Percentiles rank a stretch among this genome's conserved stretches.
Conservation (phyloP, 2,113 vertebrate species). For the Monarcha castaneiventris region DNA sequence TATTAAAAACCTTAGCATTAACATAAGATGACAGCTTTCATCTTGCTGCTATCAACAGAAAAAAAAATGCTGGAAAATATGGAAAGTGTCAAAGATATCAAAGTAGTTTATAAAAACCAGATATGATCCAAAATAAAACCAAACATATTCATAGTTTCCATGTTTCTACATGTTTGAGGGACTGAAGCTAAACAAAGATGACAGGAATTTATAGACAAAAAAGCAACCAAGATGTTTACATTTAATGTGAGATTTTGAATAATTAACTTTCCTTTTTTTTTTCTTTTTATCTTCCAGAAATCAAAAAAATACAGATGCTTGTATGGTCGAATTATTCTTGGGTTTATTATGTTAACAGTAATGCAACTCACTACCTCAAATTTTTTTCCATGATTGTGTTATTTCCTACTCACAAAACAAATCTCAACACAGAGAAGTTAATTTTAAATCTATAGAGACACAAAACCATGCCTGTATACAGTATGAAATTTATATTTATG, state of each 20-base stretch:
- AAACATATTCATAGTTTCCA: not conserved
- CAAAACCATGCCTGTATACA: not conserved
- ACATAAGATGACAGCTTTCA: not conserved
- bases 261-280: not conserved
- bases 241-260: not conserved
- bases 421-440: not conserved
- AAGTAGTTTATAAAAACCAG: not conserved
- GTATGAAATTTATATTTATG: not conserved
- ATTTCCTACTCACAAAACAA: not conserved
- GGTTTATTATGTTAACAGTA: not conserved
- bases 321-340: not conserved
- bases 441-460: not conserved
- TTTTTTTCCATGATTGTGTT: not conserved
- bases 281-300: not conserved
- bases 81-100: not conserved
- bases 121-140: not conserved
- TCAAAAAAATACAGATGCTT: not conserved
- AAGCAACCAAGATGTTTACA: not conserved
- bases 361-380: not conserved
- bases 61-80: not conserved
- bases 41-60: not conserved
- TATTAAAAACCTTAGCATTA: not conserved
- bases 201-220: not conserved
- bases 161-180: not conserved
- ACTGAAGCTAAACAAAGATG: not conserved